These are phyloP conservation scores for Spicauda simplicius DNA, from an alignment of 2,888 invertebrate species.

Conservation along the genomic window DNA sequence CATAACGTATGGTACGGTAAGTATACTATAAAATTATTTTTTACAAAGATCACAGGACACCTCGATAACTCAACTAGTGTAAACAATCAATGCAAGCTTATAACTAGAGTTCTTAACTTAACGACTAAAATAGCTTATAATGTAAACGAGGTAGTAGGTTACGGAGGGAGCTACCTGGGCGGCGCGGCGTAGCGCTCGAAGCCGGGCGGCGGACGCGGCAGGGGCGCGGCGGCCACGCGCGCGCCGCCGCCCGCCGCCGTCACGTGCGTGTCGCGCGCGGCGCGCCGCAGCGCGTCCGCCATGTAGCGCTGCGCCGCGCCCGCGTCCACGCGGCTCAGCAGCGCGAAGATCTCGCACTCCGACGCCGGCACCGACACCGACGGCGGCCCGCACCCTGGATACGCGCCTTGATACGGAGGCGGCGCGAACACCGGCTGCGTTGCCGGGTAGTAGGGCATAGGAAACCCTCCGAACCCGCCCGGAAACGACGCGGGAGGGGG, in stretches of 20 bases:
- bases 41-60: too few relatives aligned
- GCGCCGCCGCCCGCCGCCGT: background rate
- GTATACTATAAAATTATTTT: too few relatives aligned
- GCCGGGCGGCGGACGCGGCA: slow-evolving; percentile 35
- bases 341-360: slow-evolving; percentile 58
- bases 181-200: slow-evolving; percentile 31
- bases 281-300: slow-evolving; percentile 54
- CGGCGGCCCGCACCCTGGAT: slow-evolving; percentile 3
- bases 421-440: slow-evolving; percentile 7
- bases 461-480: slow-evolving; percentile 16
- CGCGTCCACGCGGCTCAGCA: slow-evolving; percentile 55
- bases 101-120: too few relatives aligned
- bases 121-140: background rate
- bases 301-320: slow-evolving; percentile 62
- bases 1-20: too few relatives aligned
- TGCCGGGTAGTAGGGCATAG: slow-evolving; percentile 5
- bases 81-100: too few relatives aligned
- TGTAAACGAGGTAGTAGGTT: background rate
- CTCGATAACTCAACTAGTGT: too few relatives aligned
- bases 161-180: slow-evolving; percentile 5
- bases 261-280: slow-evolving; percentile 17
- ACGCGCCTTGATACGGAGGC: slow-evolving; percentile 2
- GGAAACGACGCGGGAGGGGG: background rate
- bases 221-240: slow-evolving; percentile 9
- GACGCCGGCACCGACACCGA: slow-evolving; percentile 52